phyloP scores from a whole-genome alignment of 2,113 vertebrate genomes.

The Prionailurus bengalensis region DNA sequence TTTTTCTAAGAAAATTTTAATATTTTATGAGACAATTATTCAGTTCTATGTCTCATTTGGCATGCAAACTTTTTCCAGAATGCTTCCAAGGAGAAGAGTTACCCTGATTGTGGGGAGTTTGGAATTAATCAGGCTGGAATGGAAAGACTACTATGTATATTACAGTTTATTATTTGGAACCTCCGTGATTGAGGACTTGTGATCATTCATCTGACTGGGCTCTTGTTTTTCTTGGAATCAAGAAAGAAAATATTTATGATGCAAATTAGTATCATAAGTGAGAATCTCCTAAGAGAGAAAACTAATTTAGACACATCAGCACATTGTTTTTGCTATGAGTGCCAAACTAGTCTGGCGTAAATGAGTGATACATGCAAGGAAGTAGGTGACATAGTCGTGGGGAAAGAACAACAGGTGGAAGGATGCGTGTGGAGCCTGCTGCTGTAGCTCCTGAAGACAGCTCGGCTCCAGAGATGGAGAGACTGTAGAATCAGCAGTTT shows the following conservation, averaged over 20 bases:
- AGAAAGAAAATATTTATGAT: constrained; percentile 57
- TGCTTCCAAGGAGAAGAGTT: constrained; percentile 59
- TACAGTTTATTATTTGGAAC: constrained; percentile 69
- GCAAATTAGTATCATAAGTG: constrained; percentile 51
- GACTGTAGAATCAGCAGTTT: background rate
- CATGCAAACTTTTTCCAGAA: constrained; percentile 54
- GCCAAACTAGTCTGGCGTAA: constrained; percentile 29
- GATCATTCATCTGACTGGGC: constrained; percentile 53
- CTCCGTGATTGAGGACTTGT: constrained; percentile 44
- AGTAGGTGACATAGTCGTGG: rapidly evolving
- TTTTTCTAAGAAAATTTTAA: constrained; percentile 64
- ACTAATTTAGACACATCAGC: constrained; percentile 33
- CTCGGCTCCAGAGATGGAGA: background rate
- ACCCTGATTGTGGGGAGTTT: constrained; percentile 43
- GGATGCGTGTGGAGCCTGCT: too few relatives aligned
- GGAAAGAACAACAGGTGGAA: background rate
- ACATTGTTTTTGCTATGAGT: background rate
- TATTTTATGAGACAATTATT: constrained; percentile 63
- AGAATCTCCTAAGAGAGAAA: constrained; percentile 58
- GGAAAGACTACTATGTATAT: constrained; percentile 16
- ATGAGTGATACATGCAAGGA: background rate
- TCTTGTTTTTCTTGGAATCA: constrained; percentile 59
- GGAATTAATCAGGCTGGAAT: constrained; percentile 63
- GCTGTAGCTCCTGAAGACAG: background rate
- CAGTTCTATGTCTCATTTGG: constrained; percentile 63